Evolutionary conservation across 2,888 invertebrate species (phyloP).

Genomic region (Drosophila ochracea): DNA sequence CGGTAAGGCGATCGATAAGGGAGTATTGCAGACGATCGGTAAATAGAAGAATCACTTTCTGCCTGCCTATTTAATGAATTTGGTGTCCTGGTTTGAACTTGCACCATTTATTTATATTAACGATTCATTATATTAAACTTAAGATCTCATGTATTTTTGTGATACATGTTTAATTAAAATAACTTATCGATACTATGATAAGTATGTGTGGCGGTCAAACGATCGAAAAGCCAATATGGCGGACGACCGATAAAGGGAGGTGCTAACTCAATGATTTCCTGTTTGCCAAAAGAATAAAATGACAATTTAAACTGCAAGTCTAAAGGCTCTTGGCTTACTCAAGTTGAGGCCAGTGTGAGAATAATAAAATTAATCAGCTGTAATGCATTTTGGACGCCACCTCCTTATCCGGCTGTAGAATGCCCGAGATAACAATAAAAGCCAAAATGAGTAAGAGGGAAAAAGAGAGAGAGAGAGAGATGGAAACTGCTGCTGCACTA

Average conservation of each 20-base stretch:
- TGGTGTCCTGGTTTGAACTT: background rate
- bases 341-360: conserved; percentile 21
- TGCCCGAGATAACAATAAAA: conserved; percentile 77
- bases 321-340: conserved; percentile 4
- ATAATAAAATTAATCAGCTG: conserved; percentile 79
- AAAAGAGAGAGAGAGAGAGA: conserved; percentile 9
- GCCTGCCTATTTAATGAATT: background rate
- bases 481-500: conserved; percentile 57
- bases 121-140: background rate
- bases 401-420: conserved; percentile 36
- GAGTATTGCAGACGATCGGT: background rate
- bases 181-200: background rate
- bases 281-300: background rate
- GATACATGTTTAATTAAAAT: background rate
- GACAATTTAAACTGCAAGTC: conserved; percentile 3
- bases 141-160: background rate
- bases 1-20: background rate
- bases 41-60: background rate
- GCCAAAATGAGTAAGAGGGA: conserved; percentile 31
- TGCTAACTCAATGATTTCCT: background rate
- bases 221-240: background rate
- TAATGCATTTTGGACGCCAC: conserved; percentile 65
- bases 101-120: background rate
- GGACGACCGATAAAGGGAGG: background rate
- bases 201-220: background rate